Evolutionary conservation across 2,797 vertebrate species (phyloP).

Genomic region (Lagocephalus sceleratus): DNA sequence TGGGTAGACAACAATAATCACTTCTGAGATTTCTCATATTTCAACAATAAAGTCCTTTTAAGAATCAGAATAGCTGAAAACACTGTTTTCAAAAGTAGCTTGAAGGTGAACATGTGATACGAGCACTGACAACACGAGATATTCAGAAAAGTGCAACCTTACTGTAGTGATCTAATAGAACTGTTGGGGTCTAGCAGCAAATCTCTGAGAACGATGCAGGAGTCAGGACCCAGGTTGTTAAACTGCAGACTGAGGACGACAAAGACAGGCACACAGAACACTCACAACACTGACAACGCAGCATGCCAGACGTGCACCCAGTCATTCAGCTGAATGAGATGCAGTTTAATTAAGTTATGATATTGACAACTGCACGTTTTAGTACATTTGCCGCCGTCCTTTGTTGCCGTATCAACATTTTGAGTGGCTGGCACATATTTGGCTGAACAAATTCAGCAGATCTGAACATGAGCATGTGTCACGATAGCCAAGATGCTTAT

Average conservation of each 20-base stretch:
- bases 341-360: not conserved
- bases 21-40: too few species aligned
- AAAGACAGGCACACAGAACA: slow-evolving; percentile 41
- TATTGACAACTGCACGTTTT: not conserved
- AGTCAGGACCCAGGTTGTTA: slow-evolving; percentile 87
- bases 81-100: too few species aligned
- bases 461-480: too few species aligned
- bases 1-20: too few species aligned
- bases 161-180: slow-evolving; percentile 84
- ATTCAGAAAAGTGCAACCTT: slow-evolving; percentile 60
- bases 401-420: not conserved
- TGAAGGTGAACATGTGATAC: too few species aligned
- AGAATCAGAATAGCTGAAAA: too few species aligned
- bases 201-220: slow-evolving; percentile 84
- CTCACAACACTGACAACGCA: slow-evolving; percentile 37
- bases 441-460: too few species aligned
- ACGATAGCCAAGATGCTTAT: too few species aligned
- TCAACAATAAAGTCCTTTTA: too few species aligned
- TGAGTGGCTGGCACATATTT: too few species aligned
- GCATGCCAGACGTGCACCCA: slow-evolving; percentile 9
- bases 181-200: slow-evolving; percentile 85
- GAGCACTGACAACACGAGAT: not conserved
- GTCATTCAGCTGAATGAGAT: not conserved
- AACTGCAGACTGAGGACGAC: slow-evolving; percentile 84
- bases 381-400: not conserved